phyloP scores from a whole-genome alignment of 1,140 invertebrate genomes.

The Apis laboriosa region DNA sequence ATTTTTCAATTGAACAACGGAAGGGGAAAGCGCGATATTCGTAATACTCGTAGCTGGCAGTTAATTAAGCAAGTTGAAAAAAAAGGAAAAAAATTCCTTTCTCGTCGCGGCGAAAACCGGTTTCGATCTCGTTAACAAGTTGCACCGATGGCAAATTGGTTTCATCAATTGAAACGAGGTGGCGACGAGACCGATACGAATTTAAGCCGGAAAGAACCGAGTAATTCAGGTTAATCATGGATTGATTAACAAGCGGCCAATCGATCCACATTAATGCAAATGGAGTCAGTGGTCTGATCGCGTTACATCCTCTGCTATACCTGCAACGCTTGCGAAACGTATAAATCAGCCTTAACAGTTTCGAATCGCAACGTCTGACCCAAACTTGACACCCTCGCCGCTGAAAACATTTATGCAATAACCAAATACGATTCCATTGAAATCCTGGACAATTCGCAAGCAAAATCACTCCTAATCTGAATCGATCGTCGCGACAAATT shows the following conservation, averaged over 20 bases:
- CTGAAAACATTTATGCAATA: neutral
- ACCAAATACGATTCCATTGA: neutral
- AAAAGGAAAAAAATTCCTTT: neutral
- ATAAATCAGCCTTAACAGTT: constrained; percentile 35
- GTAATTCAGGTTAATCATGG: constrained; percentile 12
- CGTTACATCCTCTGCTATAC: neutral
- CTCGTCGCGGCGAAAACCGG: too few species aligned
- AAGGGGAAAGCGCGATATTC: too few species aligned
- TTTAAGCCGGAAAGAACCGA: neutral
- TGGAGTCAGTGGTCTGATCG: constrained; percentile 16
- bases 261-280: constrained; percentile 48
- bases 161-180: neutral
- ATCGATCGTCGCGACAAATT: constrained; percentile 6
- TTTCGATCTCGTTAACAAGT: neutral
- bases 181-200: neutral
- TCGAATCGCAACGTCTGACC: constrained; percentile 7
- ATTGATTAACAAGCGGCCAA: constrained; percentile 8
- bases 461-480: neutral
- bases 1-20: too few species aligned
- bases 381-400: neutral
- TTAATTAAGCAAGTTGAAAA: too few species aligned
- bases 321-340: neutral
- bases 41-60: too few species aligned
- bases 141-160: neutral
- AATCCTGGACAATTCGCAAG: neutral